A percentile compares a stretch with the other conserved stretches of the same genome.
Conservation (phyloP, 2,888 invertebrate genomes). For the Cryptocephalus primarius region DNA sequence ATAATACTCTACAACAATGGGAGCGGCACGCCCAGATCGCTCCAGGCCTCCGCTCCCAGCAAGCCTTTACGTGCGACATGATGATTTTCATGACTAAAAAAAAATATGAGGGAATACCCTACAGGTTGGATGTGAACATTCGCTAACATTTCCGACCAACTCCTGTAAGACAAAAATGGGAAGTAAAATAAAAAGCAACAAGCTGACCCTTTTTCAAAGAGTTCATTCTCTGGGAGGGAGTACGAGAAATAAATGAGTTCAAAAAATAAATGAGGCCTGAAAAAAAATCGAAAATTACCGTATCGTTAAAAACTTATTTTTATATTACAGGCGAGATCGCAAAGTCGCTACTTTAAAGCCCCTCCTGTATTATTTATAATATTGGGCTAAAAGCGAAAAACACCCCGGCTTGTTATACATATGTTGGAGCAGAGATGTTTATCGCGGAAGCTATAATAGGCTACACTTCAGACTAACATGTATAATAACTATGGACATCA, state of each 20-base stretch:
- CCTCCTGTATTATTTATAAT: slow-evolving; percentile 19
- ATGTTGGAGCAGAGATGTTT: slow-evolving; percentile 5
- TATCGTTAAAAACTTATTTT: no score
- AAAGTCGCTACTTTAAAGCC: neutral
- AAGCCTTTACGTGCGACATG: slow-evolving; percentile 15
- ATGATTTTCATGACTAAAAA: slow-evolving; percentile 12
- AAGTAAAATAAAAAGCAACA: no score
- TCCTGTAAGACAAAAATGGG: slow-evolving; percentile 1
- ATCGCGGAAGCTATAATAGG: slow-evolving; percentile 10
- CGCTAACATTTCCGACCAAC: slow-evolving; percentile 1
- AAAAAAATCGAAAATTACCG: no score
- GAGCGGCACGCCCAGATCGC: slow-evolving; percentile 2
- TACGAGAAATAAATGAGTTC: no score
- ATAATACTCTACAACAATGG: slow-evolving; percentile 22
- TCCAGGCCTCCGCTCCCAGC: slow-evolving; percentile 8
- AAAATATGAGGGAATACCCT: neutral
- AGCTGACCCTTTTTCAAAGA: no score
- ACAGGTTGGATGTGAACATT: slow-evolving; percentile 6
- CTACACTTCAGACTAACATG: slow-evolving; percentile 21
- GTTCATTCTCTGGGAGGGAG: no score
- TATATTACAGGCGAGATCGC: neutral
- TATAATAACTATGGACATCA: slow-evolving; percentile 29
- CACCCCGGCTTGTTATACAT: slow-evolving; percentile 5
- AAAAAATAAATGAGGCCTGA: no score
- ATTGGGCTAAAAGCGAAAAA: slow-evolving; percentile 18